A percentile compares a stretch with the other conserved stretches of the same genome.
Evolutionary conservation across 2,797 vertebrate genomes (phyloP).

Genomic region (Schizopygopsis malacanthus): DNA sequence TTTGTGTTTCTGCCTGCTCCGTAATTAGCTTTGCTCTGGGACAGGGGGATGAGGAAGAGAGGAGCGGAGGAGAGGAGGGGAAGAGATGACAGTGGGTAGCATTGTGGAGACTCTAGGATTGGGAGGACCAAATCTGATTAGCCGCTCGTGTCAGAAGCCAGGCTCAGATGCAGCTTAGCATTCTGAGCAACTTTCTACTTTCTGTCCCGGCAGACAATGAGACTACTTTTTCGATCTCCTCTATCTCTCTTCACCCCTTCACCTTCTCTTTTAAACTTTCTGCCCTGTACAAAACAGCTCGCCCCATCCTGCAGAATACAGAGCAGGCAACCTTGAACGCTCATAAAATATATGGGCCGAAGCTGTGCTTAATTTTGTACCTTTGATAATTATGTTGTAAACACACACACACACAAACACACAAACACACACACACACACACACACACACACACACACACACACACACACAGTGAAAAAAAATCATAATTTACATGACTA

Average conservation of each 20-base stretch:
- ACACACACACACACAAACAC: too few relatives aligned
- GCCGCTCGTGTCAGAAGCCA: slow-evolving; percentile 99
- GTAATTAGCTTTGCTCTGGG: slow-evolving; percentile 97
- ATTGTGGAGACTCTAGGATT: slow-evolving; percentile 94
- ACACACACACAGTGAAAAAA: neutral
- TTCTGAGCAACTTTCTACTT: slow-evolving; percentile 92
- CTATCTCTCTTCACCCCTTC: slow-evolving; percentile 42
- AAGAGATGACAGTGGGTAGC: slow-evolving; percentile 89
- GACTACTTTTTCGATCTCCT: slow-evolving; percentile 79
- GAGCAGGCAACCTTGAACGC: neutral
- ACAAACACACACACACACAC: too few relatives aligned
- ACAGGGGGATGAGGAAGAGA: slow-evolving; percentile 59
- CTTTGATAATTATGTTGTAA: neutral
- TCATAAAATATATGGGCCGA: neutral
- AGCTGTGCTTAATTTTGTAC: neutral
- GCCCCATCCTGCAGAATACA: neutral
- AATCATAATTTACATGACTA: neutral
- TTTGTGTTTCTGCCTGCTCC: slow-evolving; percentile 99
- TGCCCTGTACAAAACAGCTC: neutral
- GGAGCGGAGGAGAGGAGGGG: slow-evolving; percentile 60
- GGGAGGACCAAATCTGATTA: slow-evolving; percentile 99
- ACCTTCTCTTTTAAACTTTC: slow-evolving; percentile 25
- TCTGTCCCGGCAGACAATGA: slow-evolving; percentile 87
- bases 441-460: too few relatives aligned
- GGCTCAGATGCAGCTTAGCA: slow-evolving; percentile 97